Conservation (phyloP, 2,888 invertebrate genomes). For the Ypsolopha scabrella region DNA sequence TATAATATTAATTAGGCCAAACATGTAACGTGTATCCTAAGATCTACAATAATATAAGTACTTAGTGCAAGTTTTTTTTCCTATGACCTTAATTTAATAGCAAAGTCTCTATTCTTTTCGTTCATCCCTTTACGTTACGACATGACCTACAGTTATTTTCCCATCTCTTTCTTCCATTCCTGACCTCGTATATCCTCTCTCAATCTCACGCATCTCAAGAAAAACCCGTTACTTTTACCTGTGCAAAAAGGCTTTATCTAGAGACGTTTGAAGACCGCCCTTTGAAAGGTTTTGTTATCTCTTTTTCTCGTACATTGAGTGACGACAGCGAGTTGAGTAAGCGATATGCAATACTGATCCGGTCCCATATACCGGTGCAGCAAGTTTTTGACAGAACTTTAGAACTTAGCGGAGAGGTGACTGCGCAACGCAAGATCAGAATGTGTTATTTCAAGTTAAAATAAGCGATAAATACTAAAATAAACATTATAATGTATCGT, state of each 20-base stretch:
- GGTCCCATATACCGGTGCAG: conserved; percentile 50
- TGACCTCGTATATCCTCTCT: conserved; percentile 39
- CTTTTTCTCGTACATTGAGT: conserved; percentile 15
- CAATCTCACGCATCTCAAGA: conserved; percentile 61
- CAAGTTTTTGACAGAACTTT: conserved; percentile 67
- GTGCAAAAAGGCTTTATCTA: conserved; percentile 68
- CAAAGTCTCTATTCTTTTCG: conserved; percentile 17
- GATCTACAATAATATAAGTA: too few species aligned
- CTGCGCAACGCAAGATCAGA: background rate
- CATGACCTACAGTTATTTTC: conserved; percentile 36
- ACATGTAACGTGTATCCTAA: too few species aligned
- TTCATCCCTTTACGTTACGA: conserved; percentile 27
- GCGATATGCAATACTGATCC: conserved; percentile 31
- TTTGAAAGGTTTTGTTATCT: conserved; percentile 17
- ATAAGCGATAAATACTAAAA: background rate
- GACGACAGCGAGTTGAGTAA: conserved; percentile 14
- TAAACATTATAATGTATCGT: background rate
- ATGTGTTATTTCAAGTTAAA: background rate
- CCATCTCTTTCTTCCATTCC: conserved; percentile 30
- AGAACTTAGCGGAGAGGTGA: conserved; percentile 38
- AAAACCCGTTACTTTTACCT: conserved; percentile 69
- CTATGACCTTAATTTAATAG: conserved; percentile 1
- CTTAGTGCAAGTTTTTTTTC: too few species aligned
- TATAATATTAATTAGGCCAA: too few species aligned
- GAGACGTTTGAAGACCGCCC: conserved; percentile 19